Base-by-base conservation (phyloP, 2,888 invertebrate species). In the Dasypogon diadema region DNA sequence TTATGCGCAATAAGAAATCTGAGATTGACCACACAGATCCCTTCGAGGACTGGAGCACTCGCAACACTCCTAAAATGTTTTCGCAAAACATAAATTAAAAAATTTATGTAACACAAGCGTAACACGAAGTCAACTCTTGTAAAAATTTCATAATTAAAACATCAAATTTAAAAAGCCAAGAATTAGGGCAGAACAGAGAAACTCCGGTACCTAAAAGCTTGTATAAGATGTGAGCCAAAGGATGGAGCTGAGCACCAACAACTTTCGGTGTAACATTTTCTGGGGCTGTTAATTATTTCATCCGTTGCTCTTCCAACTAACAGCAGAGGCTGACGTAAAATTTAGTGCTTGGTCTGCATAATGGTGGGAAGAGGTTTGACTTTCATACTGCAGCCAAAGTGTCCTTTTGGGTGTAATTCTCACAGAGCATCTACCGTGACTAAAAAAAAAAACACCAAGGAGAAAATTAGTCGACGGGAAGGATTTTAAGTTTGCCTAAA, bases 371-470 rank as follows among this genome's bases (percentile, higher is more conserved):
- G 48, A 46, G 46, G 24, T 46, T 18, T 65, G 65, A 65, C 48
- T 65, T 65, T 65, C 24, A 84, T 83, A 81, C 82, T 82, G 81
- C 80, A 81, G 81, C 81, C 83, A 84, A 83, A 84, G 83, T 83
- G 82, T 83, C 80, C 84, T 82, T 83, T 82, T 81, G 85, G 84
- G 84, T 83, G 80, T 80, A 83, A 84, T 84, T 84, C 83, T 80
- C 80, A 80, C 79, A 81, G 81, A n/a, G 81, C 81, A 82, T 56
- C 72, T 48, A 76, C 63, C 72, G 77, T 24, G 65, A 65, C 65
- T 48, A n/a, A 65, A 65, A 63, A 65, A 65, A 65, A 65, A 14
- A 24, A 46, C 6, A 24, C 24, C 22, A 46, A 48, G 22, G 14
- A 46, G 65, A 65, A 65, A 65, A 65, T 65, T 65, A 65, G 65